A percentile compares a stretch with the other conserved stretches of the same genome.
Conservation (phyloP, 2,888 invertebrate species). For the Dynastes maya region DNA sequence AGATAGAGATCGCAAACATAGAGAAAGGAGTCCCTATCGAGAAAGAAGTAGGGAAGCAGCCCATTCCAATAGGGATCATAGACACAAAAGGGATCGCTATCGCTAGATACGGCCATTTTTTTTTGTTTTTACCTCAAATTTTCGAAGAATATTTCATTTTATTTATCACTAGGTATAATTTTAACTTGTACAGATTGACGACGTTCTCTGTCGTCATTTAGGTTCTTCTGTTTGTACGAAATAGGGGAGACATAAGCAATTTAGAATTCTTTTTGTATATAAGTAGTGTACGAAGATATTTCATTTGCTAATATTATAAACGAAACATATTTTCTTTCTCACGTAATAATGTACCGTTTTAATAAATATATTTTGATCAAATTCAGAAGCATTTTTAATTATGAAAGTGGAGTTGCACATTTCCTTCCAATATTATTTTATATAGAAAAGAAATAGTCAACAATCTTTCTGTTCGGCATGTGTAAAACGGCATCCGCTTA, state of each 20-base stretch:
- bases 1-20: constrained; percentile 50
- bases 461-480: too few relatives aligned
- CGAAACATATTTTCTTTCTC: constrained; percentile 15
- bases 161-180: constrained; percentile 23
- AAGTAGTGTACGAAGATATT: neutral
- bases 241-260: neutral
- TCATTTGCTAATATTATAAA: constrained; percentile 22
- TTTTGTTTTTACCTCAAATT: constrained; percentile 20
- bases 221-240: constrained; percentile 1
- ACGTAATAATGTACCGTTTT: constrained; percentile 36
- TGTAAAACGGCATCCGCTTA: too few relatives aligned
- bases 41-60: constrained; percentile 50
- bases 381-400: neutral
- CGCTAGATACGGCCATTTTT: constrained; percentile 1
- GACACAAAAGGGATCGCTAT: constrained; percentile 60
- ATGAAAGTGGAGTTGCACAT: too few relatives aligned
- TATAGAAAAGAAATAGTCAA: too few relatives aligned
- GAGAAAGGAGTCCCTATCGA: constrained; percentile 48
- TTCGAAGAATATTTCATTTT: constrained; percentile 26
- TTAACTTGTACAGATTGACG: constrained; percentile 11
- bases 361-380: constrained; percentile 43
- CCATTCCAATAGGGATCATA: constrained; percentile 58
- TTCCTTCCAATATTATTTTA: too few relatives aligned
- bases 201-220: neutral
- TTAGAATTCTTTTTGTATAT: constrained; percentile 23